Conservation (phyloP, 1,140 invertebrate genomes). For the Leptinotarsa undecemlineata region DNA sequence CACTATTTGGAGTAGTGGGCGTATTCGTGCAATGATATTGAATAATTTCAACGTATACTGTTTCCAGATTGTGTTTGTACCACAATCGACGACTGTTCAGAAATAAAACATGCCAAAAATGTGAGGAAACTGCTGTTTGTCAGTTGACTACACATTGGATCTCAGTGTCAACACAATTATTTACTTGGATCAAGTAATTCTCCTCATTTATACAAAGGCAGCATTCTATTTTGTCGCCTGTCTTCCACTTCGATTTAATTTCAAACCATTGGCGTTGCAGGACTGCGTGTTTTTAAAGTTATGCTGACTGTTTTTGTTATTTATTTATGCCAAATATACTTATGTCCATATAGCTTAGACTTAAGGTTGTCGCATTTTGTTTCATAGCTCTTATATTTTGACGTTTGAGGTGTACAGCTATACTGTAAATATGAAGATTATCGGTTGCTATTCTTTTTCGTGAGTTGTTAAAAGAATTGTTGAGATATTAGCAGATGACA, state of each 20-base stretch:
- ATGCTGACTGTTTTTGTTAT: slow-evolving; percentile 31
- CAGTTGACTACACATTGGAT: slow-evolving; percentile 33
- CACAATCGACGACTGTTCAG: not conserved
- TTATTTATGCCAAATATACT: slow-evolving; percentile 44
- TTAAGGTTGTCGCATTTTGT: slow-evolving; percentile 17
- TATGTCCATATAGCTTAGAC: slow-evolving; percentile 23
- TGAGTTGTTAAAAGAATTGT: slow-evolving; percentile 25
- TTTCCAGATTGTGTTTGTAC: not conserved
- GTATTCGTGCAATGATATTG: slow-evolving; percentile 31
- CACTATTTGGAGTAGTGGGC: slow-evolving; percentile 51
- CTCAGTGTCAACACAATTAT: slow-evolving; percentile 32
- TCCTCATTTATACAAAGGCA: not conserved
- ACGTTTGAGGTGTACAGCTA: slow-evolving; percentile 5
- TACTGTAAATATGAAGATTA: not conserved
- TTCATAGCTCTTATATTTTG: slow-evolving; percentile 31
- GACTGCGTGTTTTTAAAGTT: slow-evolving; percentile 25
- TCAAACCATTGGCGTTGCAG: slow-evolving; percentile 31
- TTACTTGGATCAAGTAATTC: slow-evolving; percentile 1
- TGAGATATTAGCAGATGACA: slow-evolving; percentile 47
- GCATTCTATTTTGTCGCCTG: slow-evolving; percentile 22
- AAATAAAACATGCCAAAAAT: slow-evolving; percentile 17
- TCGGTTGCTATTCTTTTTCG: not conserved
- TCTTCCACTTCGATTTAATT: slow-evolving; percentile 44
- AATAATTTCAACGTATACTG: slow-evolving; percentile 10
- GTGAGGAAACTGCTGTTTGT: slow-evolving; percentile 25